Percentiles rank a stretch among this genome's conserved stretches.
Evolutionary conservation across 2,113 vertebrate species (phyloP).

Genomic region (Phrynocephalus versicolor): DNA sequence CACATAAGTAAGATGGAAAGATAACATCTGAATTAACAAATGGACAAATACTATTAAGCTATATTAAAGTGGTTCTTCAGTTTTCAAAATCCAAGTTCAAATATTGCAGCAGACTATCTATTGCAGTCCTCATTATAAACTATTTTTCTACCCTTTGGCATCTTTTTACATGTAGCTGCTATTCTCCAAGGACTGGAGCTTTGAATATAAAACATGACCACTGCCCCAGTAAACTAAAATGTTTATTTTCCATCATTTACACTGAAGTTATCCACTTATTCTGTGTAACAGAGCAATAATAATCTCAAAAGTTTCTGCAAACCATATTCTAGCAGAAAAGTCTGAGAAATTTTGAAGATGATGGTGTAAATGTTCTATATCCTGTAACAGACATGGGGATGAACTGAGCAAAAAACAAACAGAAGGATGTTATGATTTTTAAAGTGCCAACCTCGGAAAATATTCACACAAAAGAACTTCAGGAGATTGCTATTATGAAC

Average conservation of each 20-base stretch:
- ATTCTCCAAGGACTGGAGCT: fast-evolving
- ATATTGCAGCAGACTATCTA: conserved; percentile 44
- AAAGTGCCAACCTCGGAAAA: not conserved
- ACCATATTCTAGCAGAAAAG: not conserved
- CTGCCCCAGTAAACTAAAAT: not conserved
- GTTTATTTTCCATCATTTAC: not conserved
- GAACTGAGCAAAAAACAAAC: not conserved
- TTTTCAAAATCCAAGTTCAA: conserved; percentile 21
- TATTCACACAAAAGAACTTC: not conserved
- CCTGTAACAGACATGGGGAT: not conserved
- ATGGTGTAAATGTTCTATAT: not conserved
- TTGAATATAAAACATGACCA: not conserved
- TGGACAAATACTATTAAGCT: conserved; percentile 39
- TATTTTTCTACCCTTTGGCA: conserved; percentile 1
- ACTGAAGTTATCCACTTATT: not conserved
- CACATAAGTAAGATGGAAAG: conserved; percentile 66
- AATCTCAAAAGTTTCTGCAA: not conserved
- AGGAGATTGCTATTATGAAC: not conserved
- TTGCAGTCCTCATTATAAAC: conserved; percentile 30
- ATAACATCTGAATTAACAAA: conserved; percentile 65
- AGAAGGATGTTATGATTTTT: not conserved
- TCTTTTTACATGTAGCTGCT: conserved; percentile 2
- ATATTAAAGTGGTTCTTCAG: conserved; percentile 27
- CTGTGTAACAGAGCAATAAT: not conserved
- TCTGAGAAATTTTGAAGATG: not conserved